Conservation (phyloP, 2,113 vertebrate genomes). For the Puma concolor region DNA sequence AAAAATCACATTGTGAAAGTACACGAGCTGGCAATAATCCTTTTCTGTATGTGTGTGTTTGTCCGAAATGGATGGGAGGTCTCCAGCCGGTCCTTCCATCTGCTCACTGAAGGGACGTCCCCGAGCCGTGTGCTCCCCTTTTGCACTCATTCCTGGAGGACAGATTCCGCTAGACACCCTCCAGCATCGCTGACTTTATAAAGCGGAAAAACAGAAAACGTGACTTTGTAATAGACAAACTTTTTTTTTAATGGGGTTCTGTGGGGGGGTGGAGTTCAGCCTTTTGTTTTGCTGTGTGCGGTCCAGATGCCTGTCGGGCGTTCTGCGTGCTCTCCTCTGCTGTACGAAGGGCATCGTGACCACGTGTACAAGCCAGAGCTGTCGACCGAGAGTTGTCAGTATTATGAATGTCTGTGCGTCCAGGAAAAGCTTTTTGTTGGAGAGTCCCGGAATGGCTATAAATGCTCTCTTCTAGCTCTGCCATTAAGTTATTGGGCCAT, state of each 20-base stretch:
- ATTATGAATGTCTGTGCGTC: constrained; percentile 83
- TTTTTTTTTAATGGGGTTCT: constrained; percentile 70
- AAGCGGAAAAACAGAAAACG: constrained; percentile 65
- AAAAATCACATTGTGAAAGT: constrained; percentile 91
- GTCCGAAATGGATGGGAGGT: constrained; percentile 78
- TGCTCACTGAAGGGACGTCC: constrained; percentile 77
- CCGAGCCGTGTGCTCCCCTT: constrained; percentile 68
- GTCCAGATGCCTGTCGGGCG: constrained; percentile 68
- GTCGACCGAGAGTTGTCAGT: constrained; percentile 83
- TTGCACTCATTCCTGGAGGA: constrained; percentile 80
- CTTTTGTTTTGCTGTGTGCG: constrained; percentile 61
- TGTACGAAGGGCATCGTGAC: constrained; percentile 76
- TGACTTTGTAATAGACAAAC: constrained; percentile 80
- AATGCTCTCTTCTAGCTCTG: constrained; percentile 81
- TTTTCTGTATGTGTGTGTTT: constrained; percentile 78
- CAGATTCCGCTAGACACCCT: constrained; percentile 79
- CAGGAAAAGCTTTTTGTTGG: constrained; percentile 78
- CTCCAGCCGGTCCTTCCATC: constrained; percentile 75
- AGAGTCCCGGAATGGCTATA: constrained; percentile 79
- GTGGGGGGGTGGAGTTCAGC: constrained; percentile 60
- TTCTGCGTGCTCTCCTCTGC: constrained; percentile 77
- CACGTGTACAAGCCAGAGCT: constrained; percentile 71
- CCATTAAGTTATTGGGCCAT: constrained; percentile 87
- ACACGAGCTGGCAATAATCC: constrained; percentile 83
- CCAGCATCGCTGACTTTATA: constrained; percentile 80